phyloP scores from a whole-genome alignment of 2,797 vertebrate genomes.

The Calcarius lapponicus region DNA sequence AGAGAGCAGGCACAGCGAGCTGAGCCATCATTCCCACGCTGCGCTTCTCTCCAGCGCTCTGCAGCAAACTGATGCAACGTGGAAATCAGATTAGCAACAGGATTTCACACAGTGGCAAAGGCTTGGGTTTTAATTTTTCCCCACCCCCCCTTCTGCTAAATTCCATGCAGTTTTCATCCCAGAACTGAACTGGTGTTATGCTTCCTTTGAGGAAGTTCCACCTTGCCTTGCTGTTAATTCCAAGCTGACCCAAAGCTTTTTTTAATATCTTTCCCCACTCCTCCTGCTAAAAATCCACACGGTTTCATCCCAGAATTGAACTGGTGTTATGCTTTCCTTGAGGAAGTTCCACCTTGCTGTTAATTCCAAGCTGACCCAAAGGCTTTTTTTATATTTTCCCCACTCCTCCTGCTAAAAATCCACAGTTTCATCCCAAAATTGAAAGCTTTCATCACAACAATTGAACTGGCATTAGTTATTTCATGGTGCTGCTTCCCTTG shows the following conservation, averaged over 20 bases:
- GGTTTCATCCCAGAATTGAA: not conserved
- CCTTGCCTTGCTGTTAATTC: too few relatives aligned
- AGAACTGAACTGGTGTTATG: not conserved
- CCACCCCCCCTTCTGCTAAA: not conserved
- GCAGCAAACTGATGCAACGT: slow-evolving; percentile 22
- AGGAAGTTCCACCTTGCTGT: not conserved
- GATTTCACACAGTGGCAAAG: not conserved
- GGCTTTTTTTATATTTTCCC: too few relatives aligned
- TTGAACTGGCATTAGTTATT: too few relatives aligned
- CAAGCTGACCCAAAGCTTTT: too few relatives aligned
- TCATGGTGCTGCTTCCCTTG: too few relatives aligned
- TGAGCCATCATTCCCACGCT: slow-evolving; percentile 57
- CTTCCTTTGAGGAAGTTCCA: too few relatives aligned
- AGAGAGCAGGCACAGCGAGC: not conserved
- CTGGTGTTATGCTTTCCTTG: not conserved
- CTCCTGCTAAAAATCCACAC: not conserved
- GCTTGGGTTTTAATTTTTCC: too few relatives aligned
- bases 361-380: too few relatives aligned
- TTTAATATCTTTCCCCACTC: rapidly evolving
- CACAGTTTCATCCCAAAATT: not conserved
- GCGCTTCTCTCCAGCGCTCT: not conserved
- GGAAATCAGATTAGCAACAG: not conserved
- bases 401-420: not conserved
- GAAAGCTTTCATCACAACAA: too few relatives aligned
- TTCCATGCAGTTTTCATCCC: not conserved